Evolutionary conservation across 2,797 vertebrate species (phyloP).

Genomic region (Bucorvus abyssinicus): DNA sequence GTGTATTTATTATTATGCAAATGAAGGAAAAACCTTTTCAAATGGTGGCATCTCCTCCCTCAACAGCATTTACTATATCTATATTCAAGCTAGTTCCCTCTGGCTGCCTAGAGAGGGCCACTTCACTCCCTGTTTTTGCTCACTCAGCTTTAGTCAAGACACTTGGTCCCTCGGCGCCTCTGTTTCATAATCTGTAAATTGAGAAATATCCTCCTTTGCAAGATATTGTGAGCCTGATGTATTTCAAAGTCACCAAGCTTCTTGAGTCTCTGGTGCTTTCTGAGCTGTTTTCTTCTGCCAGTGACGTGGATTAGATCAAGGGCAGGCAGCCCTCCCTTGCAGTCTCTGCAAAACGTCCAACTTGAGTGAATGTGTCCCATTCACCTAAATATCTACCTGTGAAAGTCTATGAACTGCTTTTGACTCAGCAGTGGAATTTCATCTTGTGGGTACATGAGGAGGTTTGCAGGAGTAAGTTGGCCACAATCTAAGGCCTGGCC

Average conservation of each 20-base stretch:
- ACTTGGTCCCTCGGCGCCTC: not conserved
- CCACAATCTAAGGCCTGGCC: not conserved
- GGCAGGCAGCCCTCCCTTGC: not conserved
- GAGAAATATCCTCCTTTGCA: not conserved
- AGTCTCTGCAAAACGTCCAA: not conserved
- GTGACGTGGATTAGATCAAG: not conserved
- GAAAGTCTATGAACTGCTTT: not conserved
- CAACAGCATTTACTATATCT: not conserved
- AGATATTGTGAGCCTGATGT: not conserved
- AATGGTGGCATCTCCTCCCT: not conserved
- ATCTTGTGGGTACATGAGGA: not conserved
- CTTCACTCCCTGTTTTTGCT: not conserved
- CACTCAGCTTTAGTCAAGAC: not conserved
- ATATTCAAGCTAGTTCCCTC: not conserved
- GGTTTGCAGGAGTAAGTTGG: not conserved
- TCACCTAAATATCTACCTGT: not conserved
- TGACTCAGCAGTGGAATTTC: not conserved
- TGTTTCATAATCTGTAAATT: not conserved
- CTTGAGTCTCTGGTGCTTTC: not conserved
- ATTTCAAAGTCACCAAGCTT: not conserved
- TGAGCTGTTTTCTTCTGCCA: not conserved
- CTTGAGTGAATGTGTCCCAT: not conserved
- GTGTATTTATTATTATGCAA: slow-evolving; percentile 59
- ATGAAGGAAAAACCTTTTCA: slow-evolving; percentile 49
- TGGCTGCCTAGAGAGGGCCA: not conserved